Evolutionary conservation across 1,140 invertebrate species (phyloP), one percentile per base, ranked within the genome.

Genomic region (Bombus terrestris): DNA sequence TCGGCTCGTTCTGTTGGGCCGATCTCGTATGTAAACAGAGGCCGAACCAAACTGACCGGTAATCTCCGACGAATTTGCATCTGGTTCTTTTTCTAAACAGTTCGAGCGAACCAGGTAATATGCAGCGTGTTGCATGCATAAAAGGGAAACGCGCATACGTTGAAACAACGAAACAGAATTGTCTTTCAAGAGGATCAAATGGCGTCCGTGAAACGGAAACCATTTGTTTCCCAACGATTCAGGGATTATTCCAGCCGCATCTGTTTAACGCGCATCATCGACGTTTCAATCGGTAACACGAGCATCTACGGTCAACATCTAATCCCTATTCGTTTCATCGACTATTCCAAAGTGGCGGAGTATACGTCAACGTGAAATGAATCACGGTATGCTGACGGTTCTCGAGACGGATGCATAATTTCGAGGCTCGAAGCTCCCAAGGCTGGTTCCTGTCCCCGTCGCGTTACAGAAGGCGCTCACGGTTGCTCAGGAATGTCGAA

Each of bases 391-490:
- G 75, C 39, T 39, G 59, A 59, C 57, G 62, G 25, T 28, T 35
- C 53, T 10, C 25, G 53, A 89, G 91, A 91, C 89, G 91, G 91
- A 92, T 92, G 91, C 86, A 91, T 92, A 91, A 90, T 89, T 88
- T 79, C 37, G 37, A 39, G 18, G n/a, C 41, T 43, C 6, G 35
- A 39, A 25, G 35, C 53, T 25, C 8, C 57, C 25, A 76, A 37
- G 32, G 18, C 41, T 35, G 64, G 32, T 37, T 69, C 57, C 59
- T 35, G 39, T 59, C 43, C 41, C 39, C 47, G 32, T 5, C 69
- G 68, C 64, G 75, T 79, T 83, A 71, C 62, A 57, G 39, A 76
- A 78, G 75, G 76, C 86, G 83, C 32, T 57, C 62, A 73, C 75
- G 85, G 47, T 74, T 85, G 86, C 84, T 73, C 89, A 82, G 86